Evolutionary conservation across 1,140 invertebrate species (phyloP).

Genomic region (Drosophila nebulosa): DNA sequence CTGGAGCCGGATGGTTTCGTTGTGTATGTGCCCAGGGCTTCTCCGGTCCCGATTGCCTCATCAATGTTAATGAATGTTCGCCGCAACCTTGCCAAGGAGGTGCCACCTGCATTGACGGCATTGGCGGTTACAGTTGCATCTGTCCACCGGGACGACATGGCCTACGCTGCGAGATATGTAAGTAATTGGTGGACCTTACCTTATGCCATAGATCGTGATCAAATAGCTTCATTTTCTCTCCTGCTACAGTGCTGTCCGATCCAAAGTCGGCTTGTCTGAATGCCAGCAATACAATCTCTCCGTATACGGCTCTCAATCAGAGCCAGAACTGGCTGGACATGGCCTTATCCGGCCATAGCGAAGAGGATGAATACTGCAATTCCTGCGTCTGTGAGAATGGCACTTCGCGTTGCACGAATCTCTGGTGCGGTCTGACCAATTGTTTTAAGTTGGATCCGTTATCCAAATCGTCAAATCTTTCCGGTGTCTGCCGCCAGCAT

Average conservation of each 20-base stretch:
- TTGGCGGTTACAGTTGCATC: slow-evolving; percentile 89
- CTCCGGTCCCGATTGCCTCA: slow-evolving; percentile 88
- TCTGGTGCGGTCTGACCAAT: slow-evolving; percentile 92
- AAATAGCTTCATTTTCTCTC: not conserved
- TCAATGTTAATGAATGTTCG: slow-evolving; percentile 90
- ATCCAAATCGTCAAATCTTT: slow-evolving; percentile 82
- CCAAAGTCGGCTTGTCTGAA: slow-evolving; percentile 74
- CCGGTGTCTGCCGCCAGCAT: slow-evolving; percentile 68
- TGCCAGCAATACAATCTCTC: slow-evolving; percentile 62
- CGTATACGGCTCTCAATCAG: slow-evolving; percentile 68
- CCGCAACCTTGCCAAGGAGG: slow-evolving; percentile 91
- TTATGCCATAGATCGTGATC: not conserved
- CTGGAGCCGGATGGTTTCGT: slow-evolving; percentile 89
- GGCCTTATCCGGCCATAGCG: slow-evolving; percentile 80
- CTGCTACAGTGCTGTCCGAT: slow-evolving; percentile 70
- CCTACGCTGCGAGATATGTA: slow-evolving; percentile 84
- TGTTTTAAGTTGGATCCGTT: slow-evolving; percentile 84
- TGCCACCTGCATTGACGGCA: slow-evolving; percentile 90
- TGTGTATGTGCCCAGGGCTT: slow-evolving; percentile 92
- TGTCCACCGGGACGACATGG: slow-evolving; percentile 91
- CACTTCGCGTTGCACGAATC: slow-evolving; percentile 89
- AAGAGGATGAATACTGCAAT: slow-evolving; percentile 90
- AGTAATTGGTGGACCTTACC: slow-evolving; percentile 26
- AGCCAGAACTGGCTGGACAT: slow-evolving; percentile 60
- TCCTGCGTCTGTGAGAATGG: slow-evolving; percentile 89